Percentiles rank a stretch among this genome's conserved stretches.
phyloP scores from a whole-genome alignment of 2,113 vertebrate genomes.

The Oncorhynchus gorbuscha region DNA sequence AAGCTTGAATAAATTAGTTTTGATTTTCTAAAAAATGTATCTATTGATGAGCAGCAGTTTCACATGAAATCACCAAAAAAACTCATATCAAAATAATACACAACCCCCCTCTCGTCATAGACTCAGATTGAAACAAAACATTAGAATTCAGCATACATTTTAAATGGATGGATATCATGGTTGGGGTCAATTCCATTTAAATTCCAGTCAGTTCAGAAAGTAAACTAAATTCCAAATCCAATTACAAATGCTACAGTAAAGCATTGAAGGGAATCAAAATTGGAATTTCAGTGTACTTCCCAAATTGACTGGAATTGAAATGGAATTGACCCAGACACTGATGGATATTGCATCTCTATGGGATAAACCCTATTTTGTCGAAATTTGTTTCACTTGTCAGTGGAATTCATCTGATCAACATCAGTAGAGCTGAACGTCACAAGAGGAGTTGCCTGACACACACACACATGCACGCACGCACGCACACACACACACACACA shows the following conservation, averaged over 20 bases:
- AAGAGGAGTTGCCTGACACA: not conserved
- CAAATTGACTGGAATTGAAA: no score
- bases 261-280: no score
- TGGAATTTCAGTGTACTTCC: no score
- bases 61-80: not conserved
- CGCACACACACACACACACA: not conserved
- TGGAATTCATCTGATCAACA: not conserved
- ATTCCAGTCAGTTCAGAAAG: no score
- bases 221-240: no score
- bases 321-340: no score
- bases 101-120: no score
- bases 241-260: no score
- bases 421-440: no score
- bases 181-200: no score
- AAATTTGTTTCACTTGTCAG: not conserved
- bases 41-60: not conserved
- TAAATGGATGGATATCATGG: not conserved
- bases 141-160: not conserved
- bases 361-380: not conserved
- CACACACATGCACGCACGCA: not conserved
- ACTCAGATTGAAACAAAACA: not conserved
- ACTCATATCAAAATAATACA: not conserved
- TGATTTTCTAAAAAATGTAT: not conserved
- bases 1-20: not conserved
- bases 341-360: not conserved